phyloP scores from a whole-genome alignment of 2,113 vertebrate species.

The Rostratula benghalensis region DNA sequence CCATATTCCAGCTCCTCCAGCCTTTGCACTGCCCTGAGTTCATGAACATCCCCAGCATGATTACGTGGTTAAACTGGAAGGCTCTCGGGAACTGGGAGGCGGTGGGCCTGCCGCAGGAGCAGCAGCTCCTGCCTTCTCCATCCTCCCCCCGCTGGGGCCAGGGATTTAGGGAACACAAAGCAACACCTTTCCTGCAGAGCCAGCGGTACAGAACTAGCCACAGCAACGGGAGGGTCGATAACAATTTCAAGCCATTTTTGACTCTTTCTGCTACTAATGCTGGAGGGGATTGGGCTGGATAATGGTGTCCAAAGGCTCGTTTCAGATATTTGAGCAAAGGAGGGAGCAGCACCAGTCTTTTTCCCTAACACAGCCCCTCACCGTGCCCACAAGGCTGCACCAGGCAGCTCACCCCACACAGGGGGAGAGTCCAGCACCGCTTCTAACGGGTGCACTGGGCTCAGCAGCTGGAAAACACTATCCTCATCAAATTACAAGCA shows the following conservation, averaged over 20 bases:
- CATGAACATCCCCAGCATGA: background rate
- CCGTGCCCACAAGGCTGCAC: background rate
- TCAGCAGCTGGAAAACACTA: background rate
- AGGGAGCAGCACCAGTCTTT: background rate
- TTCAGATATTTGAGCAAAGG: background rate
- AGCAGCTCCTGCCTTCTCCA: background rate
- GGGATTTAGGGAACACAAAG: background rate
- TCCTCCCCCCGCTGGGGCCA: background rate
- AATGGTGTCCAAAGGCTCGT: background rate
- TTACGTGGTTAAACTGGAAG: background rate
- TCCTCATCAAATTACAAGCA: background rate
- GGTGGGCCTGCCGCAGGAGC: background rate
- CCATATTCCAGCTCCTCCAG: background rate
- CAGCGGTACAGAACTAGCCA: background rate
- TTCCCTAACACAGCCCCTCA: accelerated
- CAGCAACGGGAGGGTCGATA: background rate
- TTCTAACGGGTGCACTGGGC: background rate
- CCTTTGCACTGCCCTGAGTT: background rate
- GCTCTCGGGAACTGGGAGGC: background rate
- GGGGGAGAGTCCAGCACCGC: background rate
- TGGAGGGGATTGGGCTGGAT: background rate
- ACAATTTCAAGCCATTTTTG: background rate
- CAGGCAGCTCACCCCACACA: accelerated
- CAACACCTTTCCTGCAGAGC: background rate
- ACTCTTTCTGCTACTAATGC: background rate